Evolutionary conservation across 2,797 vertebrate species (phyloP), one percentile per base, ranked within the genome.

Genomic region (Clarias fuscus): DNA sequence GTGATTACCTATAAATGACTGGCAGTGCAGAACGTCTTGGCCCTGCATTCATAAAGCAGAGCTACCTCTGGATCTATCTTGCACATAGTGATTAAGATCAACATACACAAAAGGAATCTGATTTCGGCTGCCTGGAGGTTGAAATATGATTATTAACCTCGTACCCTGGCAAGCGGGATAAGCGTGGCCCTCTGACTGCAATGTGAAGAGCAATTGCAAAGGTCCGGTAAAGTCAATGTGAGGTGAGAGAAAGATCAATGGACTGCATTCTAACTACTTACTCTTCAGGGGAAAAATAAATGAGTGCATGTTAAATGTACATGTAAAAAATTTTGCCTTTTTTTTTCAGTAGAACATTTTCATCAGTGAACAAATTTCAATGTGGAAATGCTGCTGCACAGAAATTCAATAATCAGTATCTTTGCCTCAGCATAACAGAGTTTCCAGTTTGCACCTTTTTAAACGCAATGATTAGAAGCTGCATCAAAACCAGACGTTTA

Each of bases 1-100:
- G 88, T 93, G 93, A 94, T 94, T 94, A 92, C 89, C 84, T 86
- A 90, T 85, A 90, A 87, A 90, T 87, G 84, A 90, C 86, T 90
- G 86, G 79, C 40, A 30, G 70, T 77, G 77, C 65, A 86, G 72
- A 40, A 70, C 87, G 70, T 88, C 77, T 84, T 72, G 72, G 77
- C 68, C 73, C 72, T 85, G 87, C 40, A 86, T 91, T 91, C 91
- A 88, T 81, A 88, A 84, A 71, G 75, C 27, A 86, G 75, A 5
- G 40, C 75, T 77, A 79, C 70, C 76, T 79, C 72, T 59, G 81
- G 53, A 89, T 90, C 86, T 85, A 91, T 3, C 91, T 92, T 88
- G 91, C 89, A 5, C n/a, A 86, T 48, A 72, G 53, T 83, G 86
- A 88, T 62, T 67, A 84, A 86, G 67, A 84, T 85, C 33, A 58